These are phyloP conservation scores for Pseudotriccus pelzelni DNA, from an alignment of 2,797 vertebrate species.

Conservation along the genomic window DNA sequence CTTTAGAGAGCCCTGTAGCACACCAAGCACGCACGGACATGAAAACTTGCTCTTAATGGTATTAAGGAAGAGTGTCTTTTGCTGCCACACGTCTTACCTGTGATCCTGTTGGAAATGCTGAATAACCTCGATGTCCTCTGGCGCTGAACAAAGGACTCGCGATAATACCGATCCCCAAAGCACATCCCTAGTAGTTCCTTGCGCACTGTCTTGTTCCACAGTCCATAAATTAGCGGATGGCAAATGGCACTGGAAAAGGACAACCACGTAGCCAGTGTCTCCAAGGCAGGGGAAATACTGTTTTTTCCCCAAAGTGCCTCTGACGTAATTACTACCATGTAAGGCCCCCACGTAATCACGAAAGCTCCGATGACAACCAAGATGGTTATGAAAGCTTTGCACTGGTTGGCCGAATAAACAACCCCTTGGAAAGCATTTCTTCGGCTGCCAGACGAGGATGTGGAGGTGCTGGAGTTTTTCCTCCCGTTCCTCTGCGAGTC, in stretches of 20 bases:
- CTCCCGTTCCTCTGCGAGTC: slow-evolving; percentile 84
- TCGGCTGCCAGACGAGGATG: slow-evolving; percentile 90
- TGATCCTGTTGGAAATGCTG: slow-evolving; percentile 98
- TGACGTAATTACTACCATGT: slow-evolving; percentile 88
- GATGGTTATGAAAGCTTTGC: slow-evolving; percentile 96
- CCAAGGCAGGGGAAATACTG: slow-evolving; percentile 86
- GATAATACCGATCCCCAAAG: slow-evolving; percentile 93
- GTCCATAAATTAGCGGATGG: slow-evolving; percentile 94
- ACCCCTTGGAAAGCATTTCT: slow-evolving; percentile 82
- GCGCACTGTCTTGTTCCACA: slow-evolving; percentile 99
- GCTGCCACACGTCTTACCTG: slow-evolving; percentile 76
- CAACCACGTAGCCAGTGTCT: slow-evolving; percentile 94
- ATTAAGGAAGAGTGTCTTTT: neutral
- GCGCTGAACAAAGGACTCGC: slow-evolving; percentile 90
- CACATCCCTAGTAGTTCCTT: slow-evolving; percentile 97
- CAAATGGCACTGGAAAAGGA: slow-evolving; percentile 94
- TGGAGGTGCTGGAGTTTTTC: slow-evolving; percentile 95
- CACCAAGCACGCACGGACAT: neutral
- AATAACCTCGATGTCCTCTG: slow-evolving; percentile 91
- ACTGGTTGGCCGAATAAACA: slow-evolving; percentile 95
- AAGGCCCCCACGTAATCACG: slow-evolving; percentile 93
- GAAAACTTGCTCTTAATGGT: neutral
- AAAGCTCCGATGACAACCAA: slow-evolving; percentile 95
- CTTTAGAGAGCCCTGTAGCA: neutral
- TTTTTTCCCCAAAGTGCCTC: slow-evolving; percentile 93